Evolutionary conservation across 2,113 vertebrate genomes (phyloP), one percentile per base, ranked within the genome.

Genomic region (Tinamus guttatus): DNA sequence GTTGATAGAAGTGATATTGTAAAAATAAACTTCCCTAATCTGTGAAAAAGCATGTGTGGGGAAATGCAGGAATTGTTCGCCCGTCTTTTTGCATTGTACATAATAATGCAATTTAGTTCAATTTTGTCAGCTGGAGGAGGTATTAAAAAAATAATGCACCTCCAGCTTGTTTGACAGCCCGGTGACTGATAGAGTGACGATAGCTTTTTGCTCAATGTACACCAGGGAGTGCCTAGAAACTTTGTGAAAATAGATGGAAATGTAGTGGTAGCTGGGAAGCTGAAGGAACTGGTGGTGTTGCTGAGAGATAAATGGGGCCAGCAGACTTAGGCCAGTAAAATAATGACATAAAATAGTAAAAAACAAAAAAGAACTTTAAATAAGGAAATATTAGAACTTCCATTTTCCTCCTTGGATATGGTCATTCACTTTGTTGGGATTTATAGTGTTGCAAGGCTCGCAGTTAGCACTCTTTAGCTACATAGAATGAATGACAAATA

Each of bases 51-150:
- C 7, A 4, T 58, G 11, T 45, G 59, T 38, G 67, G 49, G 62
- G 22, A 28, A 34, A 16, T 27, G 28, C 45, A 43, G 12, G 51
- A 74, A 68, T 68, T 63, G 18, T 45, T 82, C 85, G 73, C 18
- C 36, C 4, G 5, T 90, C 47, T 63, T 90, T 92, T 90, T 69
- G 14, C 20, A 5, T 18, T n/a, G 78, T 60, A 21, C 75, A 54
- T 65, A 62, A 85, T 41, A 60, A 78, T 62, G 62, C 80, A 84
- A 90, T 86, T 92, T 65, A 21, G 58, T 79, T 93, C 84, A 70
- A 69, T 90, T 58, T 85, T 87, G 78, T 90, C 71, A 34, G 7
- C 56, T 74, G 68, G 81, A 88, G 90, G 51, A 93, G 5, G 0
- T 64, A 91, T 81, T 47, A 41, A 80, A 93, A 89, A 86, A 89